Conservation (phyloP, 2,888 invertebrate genomes). For the Vanessa cardui region DNA sequence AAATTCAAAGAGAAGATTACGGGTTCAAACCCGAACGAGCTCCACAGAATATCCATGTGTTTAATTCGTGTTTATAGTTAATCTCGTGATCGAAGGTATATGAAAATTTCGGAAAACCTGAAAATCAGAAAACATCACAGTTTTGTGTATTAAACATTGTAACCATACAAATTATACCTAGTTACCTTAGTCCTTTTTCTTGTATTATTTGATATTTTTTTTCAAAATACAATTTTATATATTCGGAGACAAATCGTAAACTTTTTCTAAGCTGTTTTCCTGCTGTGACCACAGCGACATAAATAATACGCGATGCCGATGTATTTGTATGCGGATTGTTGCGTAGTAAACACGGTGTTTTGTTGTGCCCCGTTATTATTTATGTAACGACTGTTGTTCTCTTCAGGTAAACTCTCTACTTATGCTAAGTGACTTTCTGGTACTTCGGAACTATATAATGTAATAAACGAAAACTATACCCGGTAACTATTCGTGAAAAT, state of each 20-base stretch:
- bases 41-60: too few relatives aligned
- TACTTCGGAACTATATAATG: background rate
- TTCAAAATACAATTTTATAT: background rate
- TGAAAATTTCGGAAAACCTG: too few relatives aligned
- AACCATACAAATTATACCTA: too few relatives aligned
- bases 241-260: slow-evolving; percentile 13
- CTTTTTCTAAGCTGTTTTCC: slow-evolving; percentile 22
- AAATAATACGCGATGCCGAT: slow-evolving; percentile 53
- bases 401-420: slow-evolving; percentile 71
- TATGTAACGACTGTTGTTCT: slow-evolving; percentile 80
- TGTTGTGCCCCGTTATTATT: slow-evolving; percentile 72
- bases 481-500: background rate
- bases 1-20: too few relatives aligned
- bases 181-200: too few relatives aligned
- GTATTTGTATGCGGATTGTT: slow-evolving; percentile 56
- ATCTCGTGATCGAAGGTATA: too few relatives aligned
- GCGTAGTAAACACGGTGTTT: slow-evolving; percentile 71
- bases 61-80: too few relatives aligned
- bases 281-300: slow-evolving; percentile 32
- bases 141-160: too few relatives aligned
- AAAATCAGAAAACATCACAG: too few relatives aligned
- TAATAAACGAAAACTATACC: background rate
- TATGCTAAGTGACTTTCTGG: slow-evolving; percentile 67
- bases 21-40: too few relatives aligned
- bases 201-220: too few relatives aligned